Percentiles rank a stretch among this genome's conserved stretches.
Evolutionary conservation across 2,888 invertebrate genomes (phyloP).

Genomic region (Drosophila imparisetae): DNA sequence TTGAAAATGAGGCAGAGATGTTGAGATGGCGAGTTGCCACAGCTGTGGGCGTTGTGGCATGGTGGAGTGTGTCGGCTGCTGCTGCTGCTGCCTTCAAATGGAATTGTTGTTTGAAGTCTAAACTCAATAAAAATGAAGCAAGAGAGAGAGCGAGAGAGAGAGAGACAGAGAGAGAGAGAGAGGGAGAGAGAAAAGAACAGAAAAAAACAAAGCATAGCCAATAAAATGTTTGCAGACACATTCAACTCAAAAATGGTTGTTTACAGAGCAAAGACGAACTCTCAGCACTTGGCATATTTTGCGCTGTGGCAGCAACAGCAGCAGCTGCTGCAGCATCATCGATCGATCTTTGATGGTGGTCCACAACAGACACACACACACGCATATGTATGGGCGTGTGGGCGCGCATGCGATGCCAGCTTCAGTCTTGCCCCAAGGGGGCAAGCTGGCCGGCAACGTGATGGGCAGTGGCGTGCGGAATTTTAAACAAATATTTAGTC

Average conservation of each 20-base stretch:
- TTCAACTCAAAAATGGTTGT: slow-evolving; percentile 56
- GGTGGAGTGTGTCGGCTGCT: slow-evolving; percentile 18
- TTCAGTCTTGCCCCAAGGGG: slow-evolving; percentile 30
- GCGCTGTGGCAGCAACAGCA: slow-evolving; percentile 19
- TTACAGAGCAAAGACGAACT: slow-evolving; percentile 52
- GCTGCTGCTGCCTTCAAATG: slow-evolving; percentile 17
- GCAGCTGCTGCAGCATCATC: slow-evolving; percentile 67
- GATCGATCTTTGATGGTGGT: slow-evolving; percentile 68
- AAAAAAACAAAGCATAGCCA: slow-evolving; percentile 48
- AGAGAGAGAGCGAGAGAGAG: too few species aligned
- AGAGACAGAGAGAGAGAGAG: background rate
- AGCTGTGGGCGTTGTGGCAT: slow-evolving; percentile 46
- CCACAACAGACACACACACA: slow-evolving; percentile 14
- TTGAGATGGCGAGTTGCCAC: slow-evolving; percentile 32
- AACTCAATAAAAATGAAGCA: slow-evolving; percentile 71
- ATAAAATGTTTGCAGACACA: slow-evolving; percentile 73
- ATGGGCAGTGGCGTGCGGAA: slow-evolving; percentile 66
- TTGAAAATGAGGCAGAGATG: slow-evolving; percentile 59
- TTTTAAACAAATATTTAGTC: slow-evolving; percentile 78
- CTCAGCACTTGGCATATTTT: slow-evolving; percentile 71
- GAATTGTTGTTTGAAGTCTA: slow-evolving; percentile 55
- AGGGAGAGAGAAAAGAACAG: background rate
- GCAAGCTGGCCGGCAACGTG: slow-evolving; percentile 26
- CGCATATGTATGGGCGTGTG: slow-evolving; percentile 31
- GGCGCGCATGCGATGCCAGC: slow-evolving; percentile 41